Evolutionary conservation across 2,113 vertebrate species (phyloP).

Genomic region (Psettodes erumei): DNA sequence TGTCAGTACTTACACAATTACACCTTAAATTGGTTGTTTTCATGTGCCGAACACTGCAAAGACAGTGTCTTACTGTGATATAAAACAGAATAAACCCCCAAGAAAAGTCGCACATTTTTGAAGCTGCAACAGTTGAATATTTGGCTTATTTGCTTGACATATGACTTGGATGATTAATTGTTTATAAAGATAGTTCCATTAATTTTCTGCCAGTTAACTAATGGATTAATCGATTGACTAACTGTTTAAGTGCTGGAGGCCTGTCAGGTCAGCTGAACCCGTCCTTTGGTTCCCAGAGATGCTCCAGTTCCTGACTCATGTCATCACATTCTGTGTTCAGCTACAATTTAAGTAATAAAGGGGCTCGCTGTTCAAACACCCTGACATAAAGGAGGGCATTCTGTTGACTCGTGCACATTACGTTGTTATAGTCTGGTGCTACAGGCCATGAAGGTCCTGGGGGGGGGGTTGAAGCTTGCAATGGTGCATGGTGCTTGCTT

Average conservation of each 20-base stretch:
- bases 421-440: constrained; percentile 18
- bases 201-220: background rate
- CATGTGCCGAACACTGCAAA: background rate
- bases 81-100: background rate
- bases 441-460: constrained; percentile 3
- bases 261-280: background rate
- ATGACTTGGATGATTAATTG: background rate
- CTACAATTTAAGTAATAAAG: constrained; percentile 40
- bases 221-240: background rate
- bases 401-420: constrained; percentile 45
- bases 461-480: constrained; percentile 28
- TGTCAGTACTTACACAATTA: background rate
- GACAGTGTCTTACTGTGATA: background rate
- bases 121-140: background rate
- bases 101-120: background rate
- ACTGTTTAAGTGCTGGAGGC: background rate
- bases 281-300: constrained; percentile 16
- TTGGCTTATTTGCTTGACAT: background rate
- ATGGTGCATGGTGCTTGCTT: constrained; percentile 63
- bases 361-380: constrained; percentile 60
- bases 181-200: background rate
- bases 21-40: background rate
- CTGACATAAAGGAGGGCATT: constrained; percentile 59
- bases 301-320: constrained; percentile 1
- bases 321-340: constrained; percentile 14